These are phyloP conservation scores for Orchesellides sinensis DNA, from an alignment of 2,888 invertebrate species.

Conservation along the genomic window DNA sequence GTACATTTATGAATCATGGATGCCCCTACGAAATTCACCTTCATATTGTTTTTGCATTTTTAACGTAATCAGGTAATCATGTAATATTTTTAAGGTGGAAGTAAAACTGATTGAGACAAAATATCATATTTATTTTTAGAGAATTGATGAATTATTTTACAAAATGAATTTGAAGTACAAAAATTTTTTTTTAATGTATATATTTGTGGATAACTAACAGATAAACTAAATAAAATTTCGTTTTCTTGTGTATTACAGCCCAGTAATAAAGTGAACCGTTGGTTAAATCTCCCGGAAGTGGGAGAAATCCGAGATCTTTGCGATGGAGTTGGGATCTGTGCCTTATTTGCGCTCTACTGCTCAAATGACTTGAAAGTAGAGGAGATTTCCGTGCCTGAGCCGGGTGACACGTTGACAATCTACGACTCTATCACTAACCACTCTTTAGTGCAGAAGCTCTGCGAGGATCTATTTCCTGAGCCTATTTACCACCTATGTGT, in stretches of 20 bases:
- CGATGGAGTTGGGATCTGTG: constrained; percentile 73
- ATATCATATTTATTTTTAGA: background rate
- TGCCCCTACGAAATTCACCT: too few species aligned
- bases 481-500: constrained; percentile 72
- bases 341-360: constrained; percentile 73
- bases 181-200: background rate
- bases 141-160: too few species aligned
- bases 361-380: constrained; percentile 71
- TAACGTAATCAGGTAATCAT: too few species aligned
- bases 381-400: constrained; percentile 71
- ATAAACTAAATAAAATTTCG: background rate
- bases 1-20: background rate
- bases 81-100: too few species aligned
- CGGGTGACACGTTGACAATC: constrained; percentile 71
- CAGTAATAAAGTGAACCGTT: constrained; percentile 63
- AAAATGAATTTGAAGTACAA: too few species aligned
- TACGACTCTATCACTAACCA: constrained; percentile 72
- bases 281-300: constrained; percentile 69
- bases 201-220: background rate
- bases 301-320: constrained; percentile 72
- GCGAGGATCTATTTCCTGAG: constrained; percentile 72
- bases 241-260: constrained; percentile 47
- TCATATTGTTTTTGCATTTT: too few species aligned
- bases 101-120: too few species aligned
- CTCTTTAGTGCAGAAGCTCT: constrained; percentile 69